These are phyloP conservation scores for Anthoscopus minutus DNA, from an alignment of 2,113 vertebrate genomes.

Conservation along the genomic window DNA sequence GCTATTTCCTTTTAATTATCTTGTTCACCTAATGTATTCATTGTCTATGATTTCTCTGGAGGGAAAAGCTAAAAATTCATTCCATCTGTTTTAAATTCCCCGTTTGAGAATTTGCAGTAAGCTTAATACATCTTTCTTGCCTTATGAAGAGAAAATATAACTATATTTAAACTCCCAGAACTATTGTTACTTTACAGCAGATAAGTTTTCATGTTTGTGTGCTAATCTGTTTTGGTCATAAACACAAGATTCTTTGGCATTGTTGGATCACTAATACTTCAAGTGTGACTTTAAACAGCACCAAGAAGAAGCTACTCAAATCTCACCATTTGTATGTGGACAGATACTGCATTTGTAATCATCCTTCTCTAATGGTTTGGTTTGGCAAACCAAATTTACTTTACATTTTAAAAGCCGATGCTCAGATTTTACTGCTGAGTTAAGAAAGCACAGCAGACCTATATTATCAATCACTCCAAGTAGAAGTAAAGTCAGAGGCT, in stretches of 20 bases:
- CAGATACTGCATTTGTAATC: not conserved
- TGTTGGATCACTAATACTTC: not conserved
- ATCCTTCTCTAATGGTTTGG: not conserved
- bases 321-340: not conserved
- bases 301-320: not conserved
- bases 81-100: constrained; percentile 52
- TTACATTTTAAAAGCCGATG: not conserved
- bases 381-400: not conserved
- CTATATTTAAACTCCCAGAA: constrained; percentile 31
- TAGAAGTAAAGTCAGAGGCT: not conserved
- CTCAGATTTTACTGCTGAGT: not conserved
- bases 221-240: constrained; percentile 28
- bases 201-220: constrained; percentile 42
- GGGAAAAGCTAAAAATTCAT: constrained; percentile 44
- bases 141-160: constrained; percentile 52
- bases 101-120: constrained; percentile 33
- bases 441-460: not conserved
- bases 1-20: constrained; percentile 1
- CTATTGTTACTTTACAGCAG: constrained; percentile 44
- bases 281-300: not conserved
- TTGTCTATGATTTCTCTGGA: constrained; percentile 7
- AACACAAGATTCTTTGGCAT: not conserved
- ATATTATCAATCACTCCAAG: not conserved
- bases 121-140: not conserved
- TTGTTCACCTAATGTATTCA: not conserved